Percentiles rank a stretch among this genome's conserved stretches.
phyloP scores from a whole-genome alignment of 2,113 vertebrate genomes.

The Hippocampus zosterae region DNA sequence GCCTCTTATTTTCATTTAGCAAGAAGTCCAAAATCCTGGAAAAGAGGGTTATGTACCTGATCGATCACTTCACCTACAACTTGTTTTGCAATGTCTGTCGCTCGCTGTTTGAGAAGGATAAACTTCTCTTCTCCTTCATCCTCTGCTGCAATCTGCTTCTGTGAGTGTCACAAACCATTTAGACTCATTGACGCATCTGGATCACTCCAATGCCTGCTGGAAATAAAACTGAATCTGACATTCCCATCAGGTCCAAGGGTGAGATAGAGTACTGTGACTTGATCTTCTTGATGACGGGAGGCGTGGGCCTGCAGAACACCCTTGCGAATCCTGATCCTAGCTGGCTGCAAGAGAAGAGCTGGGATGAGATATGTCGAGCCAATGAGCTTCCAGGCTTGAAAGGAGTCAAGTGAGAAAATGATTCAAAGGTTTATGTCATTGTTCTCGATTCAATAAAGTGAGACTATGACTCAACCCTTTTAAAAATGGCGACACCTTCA shows the following conservation, averaged over 20 bases:
- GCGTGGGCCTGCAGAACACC: constrained; percentile 86
- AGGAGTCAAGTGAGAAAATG: constrained; percentile 76
- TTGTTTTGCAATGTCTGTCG: constrained; percentile 94
- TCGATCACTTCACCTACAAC: constrained; percentile 90
- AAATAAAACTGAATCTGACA: neutral
- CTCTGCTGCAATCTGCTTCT: constrained; percentile 88
- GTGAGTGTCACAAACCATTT: constrained; percentile 71
- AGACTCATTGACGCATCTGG: neutral
- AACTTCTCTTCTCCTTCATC: constrained; percentile 92
- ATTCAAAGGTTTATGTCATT: neutral
- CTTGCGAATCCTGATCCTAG: constrained; percentile 82
- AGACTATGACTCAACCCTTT: neutral
- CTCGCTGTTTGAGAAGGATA: constrained; percentile 95
- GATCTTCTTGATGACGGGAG: constrained; percentile 93
- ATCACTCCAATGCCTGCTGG: neutral
- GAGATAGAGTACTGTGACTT: constrained; percentile 84
- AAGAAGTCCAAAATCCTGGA: constrained; percentile 90
- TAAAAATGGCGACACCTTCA: neutral
- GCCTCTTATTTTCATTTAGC: constrained; percentile 61
- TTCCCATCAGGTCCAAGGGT: constrained; percentile 74
- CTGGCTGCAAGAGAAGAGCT: constrained; percentile 92
- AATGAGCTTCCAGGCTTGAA: constrained; percentile 82
- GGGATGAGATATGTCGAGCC: constrained; percentile 92
- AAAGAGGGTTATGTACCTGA: constrained; percentile 84
- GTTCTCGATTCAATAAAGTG: neutral